Conservation (phyloP, 2,888 invertebrate genomes). For the Acleris literana region DNA sequence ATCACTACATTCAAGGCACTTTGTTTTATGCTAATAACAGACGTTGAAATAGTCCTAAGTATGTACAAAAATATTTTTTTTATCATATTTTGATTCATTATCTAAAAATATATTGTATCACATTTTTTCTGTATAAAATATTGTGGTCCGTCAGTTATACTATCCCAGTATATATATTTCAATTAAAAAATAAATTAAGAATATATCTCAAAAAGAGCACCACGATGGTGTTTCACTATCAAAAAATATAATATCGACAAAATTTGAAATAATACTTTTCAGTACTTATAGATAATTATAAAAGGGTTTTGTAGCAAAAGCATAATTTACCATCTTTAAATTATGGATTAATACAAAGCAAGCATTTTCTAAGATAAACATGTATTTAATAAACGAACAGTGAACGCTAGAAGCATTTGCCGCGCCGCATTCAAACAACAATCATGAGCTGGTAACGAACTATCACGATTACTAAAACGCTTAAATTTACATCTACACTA, state of each 20-base stretch:
- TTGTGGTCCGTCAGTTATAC: conserved; percentile 61
- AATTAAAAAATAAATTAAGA: conserved; percentile 38
- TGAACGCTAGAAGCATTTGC: conserved; percentile 3
- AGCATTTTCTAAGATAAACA: conserved; percentile 31
- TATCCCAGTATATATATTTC: conserved; percentile 49
- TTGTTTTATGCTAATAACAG: conserved; percentile 46
- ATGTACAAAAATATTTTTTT: conserved; percentile 56
- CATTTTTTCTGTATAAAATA: conserved; percentile 62
- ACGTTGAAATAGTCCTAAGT: conserved; percentile 40
- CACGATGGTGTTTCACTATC: conserved; percentile 39
- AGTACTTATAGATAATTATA: conserved; percentile 2
- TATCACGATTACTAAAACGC: conserved; percentile 46
- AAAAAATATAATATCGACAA: conserved; percentile 24
- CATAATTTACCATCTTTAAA: conserved; percentile 17
- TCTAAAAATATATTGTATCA: conserved; percentile 78
- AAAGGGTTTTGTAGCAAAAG: conserved; percentile 21
- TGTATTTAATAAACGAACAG: conserved; percentile 19
- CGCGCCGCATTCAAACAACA: conserved; percentile 9
- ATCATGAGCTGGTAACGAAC: conserved; percentile 54
- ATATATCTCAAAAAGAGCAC: conserved; percentile 58
- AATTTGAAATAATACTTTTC: conserved; percentile 36
- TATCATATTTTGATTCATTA: conserved; percentile 59
- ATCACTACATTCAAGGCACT: conserved; percentile 57
- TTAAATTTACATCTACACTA: conserved; percentile 38
- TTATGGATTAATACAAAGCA: conserved; percentile 31